phyloP scores from a whole-genome alignment of 2,888 invertebrate species.

The Onthophagus sagittarius region DNA sequence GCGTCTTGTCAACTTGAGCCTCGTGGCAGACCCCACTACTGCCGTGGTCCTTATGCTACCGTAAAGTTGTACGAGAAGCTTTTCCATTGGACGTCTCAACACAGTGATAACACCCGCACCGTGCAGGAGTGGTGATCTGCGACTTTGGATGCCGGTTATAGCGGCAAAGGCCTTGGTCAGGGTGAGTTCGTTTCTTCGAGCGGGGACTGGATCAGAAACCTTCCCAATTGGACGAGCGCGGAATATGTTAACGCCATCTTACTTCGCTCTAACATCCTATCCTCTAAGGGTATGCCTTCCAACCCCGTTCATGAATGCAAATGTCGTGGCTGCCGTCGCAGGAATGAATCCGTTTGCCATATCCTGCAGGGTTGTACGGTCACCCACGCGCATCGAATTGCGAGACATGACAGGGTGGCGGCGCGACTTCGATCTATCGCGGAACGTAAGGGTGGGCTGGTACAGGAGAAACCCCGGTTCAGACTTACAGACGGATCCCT shows the following conservation, averaged over 20 bases:
- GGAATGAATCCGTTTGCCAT: conserved; percentile 26
- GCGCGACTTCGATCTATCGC: background rate
- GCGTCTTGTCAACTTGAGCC: conserved; percentile 5
- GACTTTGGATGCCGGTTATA: conserved; percentile 14
- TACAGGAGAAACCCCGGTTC: conserved; percentile 19
- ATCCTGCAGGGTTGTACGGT: conserved; percentile 28
- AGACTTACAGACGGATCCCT: conserved; percentile 18
- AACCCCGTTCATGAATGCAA: conserved; percentile 19
- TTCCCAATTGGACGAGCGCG: conserved; percentile 29
- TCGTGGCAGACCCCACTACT: background rate
- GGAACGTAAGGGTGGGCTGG: conserved; percentile 15
- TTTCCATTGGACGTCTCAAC: conserved; percentile 3
- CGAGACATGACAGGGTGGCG: conserved; percentile 21
- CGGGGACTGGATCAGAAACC: conserved; percentile 16
- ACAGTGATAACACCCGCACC: conserved; percentile 5
- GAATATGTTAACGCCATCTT: conserved; percentile 31
- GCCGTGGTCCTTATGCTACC: conserved; percentile 2
- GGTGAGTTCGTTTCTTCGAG: background rate
- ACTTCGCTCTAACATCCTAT: conserved; percentile 30
- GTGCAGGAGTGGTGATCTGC: background rate
- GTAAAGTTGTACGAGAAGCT: conserved; percentile 7
- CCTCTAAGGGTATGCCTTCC: conserved; percentile 32
- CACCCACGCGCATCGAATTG: conserved; percentile 25
- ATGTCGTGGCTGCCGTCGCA: conserved; percentile 26
- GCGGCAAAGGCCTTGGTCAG: conserved; percentile 17